Evolutionary conservation across 2,797 vertebrate species (phyloP).

Genomic region (Spheniscus humboldti): DNA sequence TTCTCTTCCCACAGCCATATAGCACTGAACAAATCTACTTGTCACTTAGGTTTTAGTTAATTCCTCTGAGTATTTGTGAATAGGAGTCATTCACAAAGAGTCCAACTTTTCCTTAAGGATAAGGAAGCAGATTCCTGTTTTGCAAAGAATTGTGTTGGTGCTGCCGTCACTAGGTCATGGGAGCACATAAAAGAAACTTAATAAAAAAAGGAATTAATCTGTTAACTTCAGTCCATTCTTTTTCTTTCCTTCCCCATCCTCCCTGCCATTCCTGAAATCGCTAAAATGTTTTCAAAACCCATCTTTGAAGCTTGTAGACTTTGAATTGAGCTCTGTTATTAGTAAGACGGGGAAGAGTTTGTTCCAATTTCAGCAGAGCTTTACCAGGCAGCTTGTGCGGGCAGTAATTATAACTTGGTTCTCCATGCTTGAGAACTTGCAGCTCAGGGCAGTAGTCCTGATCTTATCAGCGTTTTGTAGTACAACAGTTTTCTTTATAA

Average conservation of each 20-base stretch:
- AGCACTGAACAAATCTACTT: background rate
- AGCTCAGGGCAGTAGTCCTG: slow-evolving; percentile 66
- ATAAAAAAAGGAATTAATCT: background rate
- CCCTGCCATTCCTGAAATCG: slow-evolving; percentile 35
- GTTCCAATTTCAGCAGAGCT: slow-evolving; percentile 41
- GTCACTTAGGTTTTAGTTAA: background rate
- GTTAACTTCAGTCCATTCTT: background rate
- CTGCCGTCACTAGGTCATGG: background rate
- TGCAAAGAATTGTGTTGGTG: background rate
- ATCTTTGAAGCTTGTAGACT: slow-evolving; percentile 42
- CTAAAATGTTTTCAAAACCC: background rate
- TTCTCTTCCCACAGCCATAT: background rate
- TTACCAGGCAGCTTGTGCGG: slow-evolving; percentile 27
- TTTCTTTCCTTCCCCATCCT: background rate
- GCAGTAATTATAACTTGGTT: slow-evolving; percentile 60
- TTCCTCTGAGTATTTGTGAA: background rate
- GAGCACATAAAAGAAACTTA: background rate
- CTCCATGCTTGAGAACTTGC: slow-evolving; percentile 45
- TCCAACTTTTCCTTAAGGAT: background rate
- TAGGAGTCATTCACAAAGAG: background rate
- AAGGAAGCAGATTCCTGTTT: background rate
- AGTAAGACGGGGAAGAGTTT: background rate
- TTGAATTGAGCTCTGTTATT: slow-evolving; percentile 50
- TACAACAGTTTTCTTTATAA: slow-evolving; percentile 61
- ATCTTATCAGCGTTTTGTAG: slow-evolving; percentile 72